Percentiles rank a stretch among this genome's conserved stretches.
These are phyloP conservation scores for Sinodicranocentrus sp. DNA, from an alignment of 2,888 invertebrate species.

Conservation along the genomic window DNA sequence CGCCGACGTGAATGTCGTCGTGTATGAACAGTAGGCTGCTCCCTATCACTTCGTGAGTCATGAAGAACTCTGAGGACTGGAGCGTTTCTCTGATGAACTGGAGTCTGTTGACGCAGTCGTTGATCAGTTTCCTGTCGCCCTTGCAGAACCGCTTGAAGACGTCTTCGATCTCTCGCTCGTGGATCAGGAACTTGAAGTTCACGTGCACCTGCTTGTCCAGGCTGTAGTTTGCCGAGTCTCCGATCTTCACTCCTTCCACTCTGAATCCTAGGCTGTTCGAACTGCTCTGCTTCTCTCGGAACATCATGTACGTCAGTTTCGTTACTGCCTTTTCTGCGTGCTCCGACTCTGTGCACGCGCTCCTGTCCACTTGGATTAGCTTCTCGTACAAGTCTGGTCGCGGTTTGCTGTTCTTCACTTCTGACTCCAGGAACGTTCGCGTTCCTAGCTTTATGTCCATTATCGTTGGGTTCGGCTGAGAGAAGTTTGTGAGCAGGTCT, in stretches of 20 bases:
- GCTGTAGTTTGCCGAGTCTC: constrained; percentile 54
- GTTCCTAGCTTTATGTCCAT: constrained; percentile 99
- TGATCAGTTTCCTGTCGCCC: constrained; percentile 80
- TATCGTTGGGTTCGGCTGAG: constrained; percentile 78
- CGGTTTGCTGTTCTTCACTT: constrained; percentile 92
- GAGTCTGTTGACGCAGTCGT: constrained; percentile 85
- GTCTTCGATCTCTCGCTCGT: constrained; percentile 82
- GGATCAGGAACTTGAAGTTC: constrained; percentile 64
- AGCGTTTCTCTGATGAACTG: constrained; percentile 86
- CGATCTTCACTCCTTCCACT: constrained; percentile 94
- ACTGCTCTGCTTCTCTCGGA: constrained; percentile 95
- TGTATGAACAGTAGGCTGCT: constrained; percentile 93
- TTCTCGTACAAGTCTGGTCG: constrained; percentile 95
- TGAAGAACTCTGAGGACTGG: constrained; percentile 89
- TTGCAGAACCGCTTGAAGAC: constrained; percentile 88
- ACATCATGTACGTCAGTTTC: constrained; percentile 97
- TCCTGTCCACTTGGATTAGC: constrained; percentile 94
- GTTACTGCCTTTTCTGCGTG: constrained; percentile 90
- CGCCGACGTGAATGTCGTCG: constrained; percentile 91
- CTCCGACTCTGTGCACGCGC: constrained; percentile 91
- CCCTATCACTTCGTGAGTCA: constrained; percentile 86
- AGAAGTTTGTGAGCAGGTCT: constrained; percentile 79
- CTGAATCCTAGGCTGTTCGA: constrained; percentile 95
- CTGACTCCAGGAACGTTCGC: constrained; percentile 96
- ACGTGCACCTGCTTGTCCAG: constrained; percentile 21